A percentile compares a stretch with the other conserved stretches of the same genome.
Conservation (phyloP, 2,888 invertebrate species). For the Oxystoma pomonae region DNA sequence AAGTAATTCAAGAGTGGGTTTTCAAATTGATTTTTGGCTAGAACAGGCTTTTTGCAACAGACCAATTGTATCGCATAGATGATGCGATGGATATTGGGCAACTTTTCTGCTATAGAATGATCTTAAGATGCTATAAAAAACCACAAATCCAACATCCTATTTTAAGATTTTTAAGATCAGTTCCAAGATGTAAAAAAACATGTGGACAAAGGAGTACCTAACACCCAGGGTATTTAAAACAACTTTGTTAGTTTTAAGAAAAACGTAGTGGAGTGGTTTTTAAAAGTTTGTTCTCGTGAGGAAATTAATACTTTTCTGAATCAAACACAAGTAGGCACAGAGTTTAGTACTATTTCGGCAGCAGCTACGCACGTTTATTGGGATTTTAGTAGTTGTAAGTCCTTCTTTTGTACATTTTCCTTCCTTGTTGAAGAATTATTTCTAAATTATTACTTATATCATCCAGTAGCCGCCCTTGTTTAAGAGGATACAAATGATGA, state of each 20-base stretch:
- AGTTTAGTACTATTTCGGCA: not conserved
- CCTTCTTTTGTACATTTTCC: not conserved
- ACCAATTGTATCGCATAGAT: not conserved
- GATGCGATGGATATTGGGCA: not conserved
- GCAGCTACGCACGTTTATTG: not conserved
- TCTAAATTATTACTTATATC: too few relatives aligned
- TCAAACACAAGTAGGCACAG: not conserved
- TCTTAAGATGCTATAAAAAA: too few relatives aligned
- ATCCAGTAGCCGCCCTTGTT: too few relatives aligned
- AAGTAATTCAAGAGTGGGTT: not conserved
- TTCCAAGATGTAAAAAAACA: slow-evolving; percentile 2
- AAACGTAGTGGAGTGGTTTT: not conserved
- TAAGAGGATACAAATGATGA: too few relatives aligned
- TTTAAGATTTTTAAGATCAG: not conserved
- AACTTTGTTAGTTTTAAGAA: slow-evolving; percentile 2
- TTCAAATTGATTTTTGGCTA: not conserved
- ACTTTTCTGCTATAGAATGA: not conserved
- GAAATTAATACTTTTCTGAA: slow-evolving; percentile 1
- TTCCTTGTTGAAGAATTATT: too few relatives aligned
- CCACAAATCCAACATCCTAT: slow-evolving; percentile 1
- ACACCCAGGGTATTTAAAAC: slow-evolving; percentile 1
- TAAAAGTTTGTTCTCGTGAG: not conserved
- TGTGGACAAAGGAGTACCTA: slow-evolving; percentile 4
- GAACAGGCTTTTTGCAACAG: not conserved
- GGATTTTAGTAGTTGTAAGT: not conserved